A percentile compares a stretch with the other conserved stretches of the same genome.
These are phyloP conservation scores for Phragmatobia fuliginosa DNA, from an alignment of 2,888 invertebrate species.

Conservation along the genomic window DNA sequence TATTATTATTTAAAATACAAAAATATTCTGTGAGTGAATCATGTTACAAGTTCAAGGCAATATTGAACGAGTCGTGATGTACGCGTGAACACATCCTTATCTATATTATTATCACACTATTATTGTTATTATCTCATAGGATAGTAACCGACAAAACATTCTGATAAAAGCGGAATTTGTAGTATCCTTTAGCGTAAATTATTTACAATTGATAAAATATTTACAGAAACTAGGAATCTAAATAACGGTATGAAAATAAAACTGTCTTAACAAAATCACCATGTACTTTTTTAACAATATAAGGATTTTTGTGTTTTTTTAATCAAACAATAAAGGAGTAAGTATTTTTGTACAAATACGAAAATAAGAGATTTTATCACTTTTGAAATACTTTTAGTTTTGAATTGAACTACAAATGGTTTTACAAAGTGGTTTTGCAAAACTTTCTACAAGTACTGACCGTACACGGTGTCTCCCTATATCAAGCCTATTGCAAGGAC, in stretches of 20 bases:
- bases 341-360: neutral
- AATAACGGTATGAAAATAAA: neutral
- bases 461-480: neutral
- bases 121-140: slow-evolving; percentile 37
- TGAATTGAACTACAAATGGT: neutral
- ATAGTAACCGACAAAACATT: slow-evolving; percentile 31
- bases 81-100: slow-evolving; percentile 34
- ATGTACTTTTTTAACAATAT: neutral
- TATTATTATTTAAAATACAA: slow-evolving; percentile 37
- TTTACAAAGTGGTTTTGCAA: neutral
- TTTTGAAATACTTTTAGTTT: neutral
- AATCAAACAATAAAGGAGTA: no score
- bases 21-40: slow-evolving; percentile 52
- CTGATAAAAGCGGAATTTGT: slow-evolving; percentile 34
- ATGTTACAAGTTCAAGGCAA: slow-evolving; percentile 69
- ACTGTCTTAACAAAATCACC: neutral
- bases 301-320: neutral
- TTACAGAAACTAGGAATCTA: neutral
- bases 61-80: slow-evolving; percentile 41
- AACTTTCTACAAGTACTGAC: neutral
- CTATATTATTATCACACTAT: slow-evolving; percentile 33
- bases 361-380: no score
- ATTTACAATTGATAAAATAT: slow-evolving; percentile 9
- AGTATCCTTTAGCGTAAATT: slow-evolving; percentile 2
- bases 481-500: neutral